These are phyloP conservation scores for Tragulus kanchil DNA, from an alignment of 2,113 vertebrate genomes.

Conservation along the genomic window DNA sequence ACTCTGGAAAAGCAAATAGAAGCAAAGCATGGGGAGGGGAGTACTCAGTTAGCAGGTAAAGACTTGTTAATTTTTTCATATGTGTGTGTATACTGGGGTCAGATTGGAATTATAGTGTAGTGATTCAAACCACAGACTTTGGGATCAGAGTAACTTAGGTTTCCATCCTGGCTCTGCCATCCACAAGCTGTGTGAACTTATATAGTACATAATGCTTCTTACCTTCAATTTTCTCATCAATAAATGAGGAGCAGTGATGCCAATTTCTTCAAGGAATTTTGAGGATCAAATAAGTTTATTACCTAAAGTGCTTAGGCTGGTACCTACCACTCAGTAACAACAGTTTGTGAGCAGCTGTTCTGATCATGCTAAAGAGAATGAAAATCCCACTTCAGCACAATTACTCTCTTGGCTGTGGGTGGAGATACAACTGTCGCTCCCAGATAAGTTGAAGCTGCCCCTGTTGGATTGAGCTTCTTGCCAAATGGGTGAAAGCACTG, in stretches of 20 bases:
- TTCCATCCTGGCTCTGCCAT: neutral
- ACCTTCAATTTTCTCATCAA: neutral
- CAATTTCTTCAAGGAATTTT: neutral
- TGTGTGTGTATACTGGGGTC: neutral
- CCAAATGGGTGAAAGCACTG: neutral
- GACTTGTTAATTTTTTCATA: neutral
- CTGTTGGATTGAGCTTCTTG: neutral
- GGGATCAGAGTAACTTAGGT: neutral
- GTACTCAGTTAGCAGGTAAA: neutral
- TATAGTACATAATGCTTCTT: neutral
- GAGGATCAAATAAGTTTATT: neutral
- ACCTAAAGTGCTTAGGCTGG: neutral
- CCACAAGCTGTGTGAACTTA: neutral
- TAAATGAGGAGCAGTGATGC: neutral
- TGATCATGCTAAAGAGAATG: neutral
- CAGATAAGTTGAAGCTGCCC: neutral
- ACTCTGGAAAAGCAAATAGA: neutral
- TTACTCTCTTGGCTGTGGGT: neutral
- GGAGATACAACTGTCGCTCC: neutral
- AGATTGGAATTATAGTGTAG: neutral
- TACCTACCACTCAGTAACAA: neutral
- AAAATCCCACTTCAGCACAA: neutral
- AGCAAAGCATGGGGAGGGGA: neutral
- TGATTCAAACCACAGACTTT: neutral
- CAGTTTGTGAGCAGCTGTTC: neutral